Evolutionary conservation across 2,888 invertebrate genomes (phyloP), one percentile per base, ranked within the genome.

Genomic region (Acleris holmiana): DNA sequence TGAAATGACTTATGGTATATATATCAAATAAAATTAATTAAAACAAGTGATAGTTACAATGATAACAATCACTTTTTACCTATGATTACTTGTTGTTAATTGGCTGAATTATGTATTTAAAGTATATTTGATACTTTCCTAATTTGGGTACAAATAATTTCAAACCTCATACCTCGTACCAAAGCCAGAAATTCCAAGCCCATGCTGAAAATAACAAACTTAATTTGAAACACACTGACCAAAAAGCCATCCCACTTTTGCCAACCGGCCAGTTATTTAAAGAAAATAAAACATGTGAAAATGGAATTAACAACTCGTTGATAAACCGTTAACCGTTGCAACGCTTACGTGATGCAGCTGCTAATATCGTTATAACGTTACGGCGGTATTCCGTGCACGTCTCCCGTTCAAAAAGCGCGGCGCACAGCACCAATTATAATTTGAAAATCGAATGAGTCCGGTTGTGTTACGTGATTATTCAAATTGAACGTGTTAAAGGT

Each of bases 391-490:
- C 65, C 29, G 49, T 49, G n/a, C 65, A 65, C 65, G 65, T 65
- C 59, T 40, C 47, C 25, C 46, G 44, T 54, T 80, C 79, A 82
- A 82, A 84, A 83, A 83, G 78, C 74, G 64, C 44, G 69, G 75
- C 77, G 79, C 78, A 76, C 76, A 78, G 75, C 76, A 71, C 73
- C 83, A 82, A 83, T 86, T 85, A 84, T 83, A 84, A 84, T 85
- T 83, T 79, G 76, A 72, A 76, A 79, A 80, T 83, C 82, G 79
- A 83, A 83, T 53, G 58, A 64, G 64, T 41, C 47, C 54, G 47
- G 54, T 54, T 61, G 61, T 61, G 55, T 55, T 55, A 55, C 47
- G 53, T 47, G 55, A 55, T 49, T 65, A 65, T 65, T 65, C 60
- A 65, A 65, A 65, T 65, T 55, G 55, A 60, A 60, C 50, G 65